Percentiles rank a stretch among this genome's conserved stretches.
These are phyloP conservation scores for Uropsilus gracilis DNA, from an alignment of 2,113 vertebrate species.

Conservation along the genomic window DNA sequence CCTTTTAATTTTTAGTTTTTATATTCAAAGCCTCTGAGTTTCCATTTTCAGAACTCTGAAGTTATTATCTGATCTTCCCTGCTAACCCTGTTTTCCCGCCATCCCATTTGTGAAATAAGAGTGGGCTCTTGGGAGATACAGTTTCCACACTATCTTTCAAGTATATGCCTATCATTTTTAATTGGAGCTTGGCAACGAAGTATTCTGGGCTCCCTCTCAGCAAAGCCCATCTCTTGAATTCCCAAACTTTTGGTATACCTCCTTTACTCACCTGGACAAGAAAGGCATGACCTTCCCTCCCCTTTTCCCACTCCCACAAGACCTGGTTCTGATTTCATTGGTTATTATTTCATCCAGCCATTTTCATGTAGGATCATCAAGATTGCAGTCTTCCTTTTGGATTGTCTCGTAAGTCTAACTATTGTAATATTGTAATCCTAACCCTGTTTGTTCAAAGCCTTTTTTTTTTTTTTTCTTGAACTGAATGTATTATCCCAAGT, in stretches of 20 bases:
- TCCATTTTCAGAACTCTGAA: conserved; percentile 8
- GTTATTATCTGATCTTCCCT: not conserved
- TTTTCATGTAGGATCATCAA: not conserved
- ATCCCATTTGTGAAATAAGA: not conserved
- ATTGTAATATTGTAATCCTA: not conserved
- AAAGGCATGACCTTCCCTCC: not conserved
- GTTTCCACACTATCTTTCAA: not conserved
- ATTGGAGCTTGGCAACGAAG: not conserved
- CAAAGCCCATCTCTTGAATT: not conserved
- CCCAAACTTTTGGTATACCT: not conserved
- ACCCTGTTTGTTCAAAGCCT: not conserved
- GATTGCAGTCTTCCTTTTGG: not conserved
- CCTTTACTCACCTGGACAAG: not conserved
- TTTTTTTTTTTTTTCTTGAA: conserved; percentile 5
- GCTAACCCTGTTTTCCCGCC: not conserved
- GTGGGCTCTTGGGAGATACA: not conserved
- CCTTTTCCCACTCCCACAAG: not conserved
- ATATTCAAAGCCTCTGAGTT: not conserved
- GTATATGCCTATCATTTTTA: not conserved
- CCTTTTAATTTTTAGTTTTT: conserved; percentile 8
- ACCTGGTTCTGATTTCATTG: not conserved
- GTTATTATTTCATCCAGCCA: not conserved
- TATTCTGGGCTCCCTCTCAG: not conserved
- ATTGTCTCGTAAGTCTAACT: not conserved
- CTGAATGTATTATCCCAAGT: conserved; percentile 13